Percentiles rank a stretch among this genome's conserved stretches.
Evolutionary conservation across 37 sponge, comb jelly and placozoan species (phyloP).

Genomic region (Chondrosia reniformis): DNA sequence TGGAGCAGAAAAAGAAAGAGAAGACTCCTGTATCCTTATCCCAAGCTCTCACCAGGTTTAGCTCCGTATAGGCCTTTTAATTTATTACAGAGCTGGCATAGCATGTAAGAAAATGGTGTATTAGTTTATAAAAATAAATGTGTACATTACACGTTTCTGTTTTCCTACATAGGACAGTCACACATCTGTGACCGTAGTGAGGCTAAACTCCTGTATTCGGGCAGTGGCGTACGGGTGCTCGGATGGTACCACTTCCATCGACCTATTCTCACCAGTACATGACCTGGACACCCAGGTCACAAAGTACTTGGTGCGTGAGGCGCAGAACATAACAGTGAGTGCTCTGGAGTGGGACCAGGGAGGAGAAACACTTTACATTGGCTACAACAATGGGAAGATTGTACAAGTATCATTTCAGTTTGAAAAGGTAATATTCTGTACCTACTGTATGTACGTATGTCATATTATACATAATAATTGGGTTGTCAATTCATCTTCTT

Average conservation of each 20-base stretch:
- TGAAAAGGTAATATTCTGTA: conserved; percentile 3
- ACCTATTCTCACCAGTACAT: not conserved
- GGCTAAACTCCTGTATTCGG: not conserved
- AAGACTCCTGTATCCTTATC: too few relatives aligned
- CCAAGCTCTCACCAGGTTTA: too few relatives aligned
- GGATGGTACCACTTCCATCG: not conserved
- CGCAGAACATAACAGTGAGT: not conserved
- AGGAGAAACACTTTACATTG: conserved; percentile 13
- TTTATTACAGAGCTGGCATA: too few relatives aligned
- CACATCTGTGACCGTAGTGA: conserved; percentile 18
- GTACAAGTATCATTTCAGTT: not conserved
- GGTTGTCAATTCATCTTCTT: too few relatives aligned
- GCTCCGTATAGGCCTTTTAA: too few relatives aligned
- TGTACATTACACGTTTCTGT: not conserved
- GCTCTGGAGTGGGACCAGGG: conserved; percentile 22
- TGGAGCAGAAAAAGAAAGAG: too few relatives aligned
- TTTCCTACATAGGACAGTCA: not conserved
- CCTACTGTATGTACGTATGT: conserved; percentile 2
- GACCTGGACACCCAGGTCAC: not conserved
- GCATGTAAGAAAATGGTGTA: too few relatives aligned
- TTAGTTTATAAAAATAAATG: too few relatives aligned
- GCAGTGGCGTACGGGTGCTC: conserved; percentile 11
- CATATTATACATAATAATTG: not conserved
- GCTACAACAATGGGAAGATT: conserved; percentile 6
- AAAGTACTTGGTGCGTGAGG: conserved; percentile 2